Base-by-base conservation (phyloP, 2,113 vertebrate genomes). In the Tyrannus savana region DNA sequence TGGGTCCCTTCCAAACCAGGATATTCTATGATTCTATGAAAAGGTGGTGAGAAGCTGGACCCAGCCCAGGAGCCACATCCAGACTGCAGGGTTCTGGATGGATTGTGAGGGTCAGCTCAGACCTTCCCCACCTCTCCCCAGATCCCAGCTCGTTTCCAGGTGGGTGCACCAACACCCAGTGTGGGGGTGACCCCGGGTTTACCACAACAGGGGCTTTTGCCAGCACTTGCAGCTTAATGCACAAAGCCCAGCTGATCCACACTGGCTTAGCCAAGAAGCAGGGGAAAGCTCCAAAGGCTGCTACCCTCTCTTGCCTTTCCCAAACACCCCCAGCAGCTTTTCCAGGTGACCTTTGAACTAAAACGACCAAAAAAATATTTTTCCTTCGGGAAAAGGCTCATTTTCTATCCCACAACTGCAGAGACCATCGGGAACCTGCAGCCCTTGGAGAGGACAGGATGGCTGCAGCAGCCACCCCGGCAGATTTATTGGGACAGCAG, bases 401-500 rank as follows among this genome's bases (percentile, higher is more conserved):
- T 90, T 90, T 85, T 67, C 72, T 62, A 18, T 13, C 30, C 59
- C 63, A 5, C 35, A 63, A 2, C 19, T 55, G 22, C 67, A 73
- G 69, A 74, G 55, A 31, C 80, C 71, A 39, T 0, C 19, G 1
- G 74, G 79, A 95, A 83, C 67, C 23, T 73, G 50, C 72, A 83
- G 62, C 58, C 77, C 46, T 53, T 5, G 33, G 79, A 83, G n/a
- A 92, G 30, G 28, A 35, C 1, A 2, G 1, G 3, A 27, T 31
- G 81, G 60, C 63, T 64, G 83, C 75, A 88, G 67, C 55, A 92
- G 59, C 67, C 67, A 77, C 72, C 25, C 68, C 16, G 42, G 75
- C 46, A 90, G 75, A 95, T 95, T 96, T 93, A 95, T 22, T 90
- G 87, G 69, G 68, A 59, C 88, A 86, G 63, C 55, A 95, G 76